Percentiles rank a stretch among this genome's conserved stretches.
These are phyloP conservation scores for Meiosimyza platycephala DNA, from an alignment of 2,888 invertebrate genomes.

Conservation along the genomic window DNA sequence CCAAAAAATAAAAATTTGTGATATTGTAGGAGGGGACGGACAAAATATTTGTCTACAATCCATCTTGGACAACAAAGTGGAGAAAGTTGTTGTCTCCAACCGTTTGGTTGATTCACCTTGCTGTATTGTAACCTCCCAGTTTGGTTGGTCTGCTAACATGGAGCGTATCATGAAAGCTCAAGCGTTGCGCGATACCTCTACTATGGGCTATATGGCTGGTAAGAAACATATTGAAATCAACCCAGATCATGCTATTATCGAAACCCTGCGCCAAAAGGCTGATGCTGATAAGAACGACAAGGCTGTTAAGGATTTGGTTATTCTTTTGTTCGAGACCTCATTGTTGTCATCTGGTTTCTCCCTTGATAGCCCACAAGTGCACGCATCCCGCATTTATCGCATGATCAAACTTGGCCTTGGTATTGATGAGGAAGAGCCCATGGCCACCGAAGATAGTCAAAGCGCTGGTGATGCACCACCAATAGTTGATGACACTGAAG, in stretches of 20 bases:
- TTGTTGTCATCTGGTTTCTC: slow-evolving; percentile 96
- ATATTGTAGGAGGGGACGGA: too few species aligned
- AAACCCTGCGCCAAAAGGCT: slow-evolving; percentile 89
- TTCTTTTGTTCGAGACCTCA: slow-evolving; percentile 95
- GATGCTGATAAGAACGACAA: slow-evolving; percentile 98
- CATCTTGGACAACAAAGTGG: slow-evolving; percentile 97
- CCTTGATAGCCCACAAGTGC: slow-evolving; percentile 94
- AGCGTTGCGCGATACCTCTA: slow-evolving; percentile 95
- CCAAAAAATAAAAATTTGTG: too few species aligned
- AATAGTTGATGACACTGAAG: slow-evolving; percentile 87
- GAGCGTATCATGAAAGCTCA: slow-evolving; percentile 99
- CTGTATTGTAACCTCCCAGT: slow-evolving; percentile 98
- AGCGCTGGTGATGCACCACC: slow-evolving; percentile 81
- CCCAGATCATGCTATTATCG: slow-evolving; percentile 93
- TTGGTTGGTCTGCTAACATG: slow-evolving; percentile 99
- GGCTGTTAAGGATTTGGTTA: slow-evolving; percentile 96
- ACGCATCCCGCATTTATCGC: slow-evolving; percentile 94
- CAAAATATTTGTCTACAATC: too few species aligned
- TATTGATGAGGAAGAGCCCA: slow-evolving; percentile 94
- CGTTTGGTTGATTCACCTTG: slow-evolving; percentile 97
- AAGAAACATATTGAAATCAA: slow-evolving; percentile 99
- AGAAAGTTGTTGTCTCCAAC: slow-evolving; percentile 97
- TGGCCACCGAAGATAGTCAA: slow-evolving; percentile 76
- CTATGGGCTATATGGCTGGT: slow-evolving; percentile 99
- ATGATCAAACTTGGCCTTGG: slow-evolving; percentile 99